Conservation (phyloP, 2,888 invertebrate genomes). For the Dascillus cervinus region DNA sequence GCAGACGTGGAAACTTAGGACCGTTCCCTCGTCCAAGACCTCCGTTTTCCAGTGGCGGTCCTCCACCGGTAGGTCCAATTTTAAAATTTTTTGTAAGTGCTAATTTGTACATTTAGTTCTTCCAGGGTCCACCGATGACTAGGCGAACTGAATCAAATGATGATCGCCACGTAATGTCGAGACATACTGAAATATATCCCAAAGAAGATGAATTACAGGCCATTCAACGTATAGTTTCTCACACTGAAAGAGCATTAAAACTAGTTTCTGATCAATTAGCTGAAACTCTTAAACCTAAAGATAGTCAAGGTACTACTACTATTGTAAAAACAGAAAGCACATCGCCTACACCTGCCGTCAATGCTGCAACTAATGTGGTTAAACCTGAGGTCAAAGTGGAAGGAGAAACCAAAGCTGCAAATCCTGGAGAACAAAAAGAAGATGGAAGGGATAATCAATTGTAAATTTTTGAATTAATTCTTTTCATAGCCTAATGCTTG, state of each 20-base stretch:
- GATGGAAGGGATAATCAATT: constrained; percentile 77
- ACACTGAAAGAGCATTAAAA: constrained; percentile 90
- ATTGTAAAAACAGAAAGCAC: no score
- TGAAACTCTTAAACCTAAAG: constrained; percentile 45
- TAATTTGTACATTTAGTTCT: no score
- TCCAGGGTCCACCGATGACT: constrained; percentile 53
- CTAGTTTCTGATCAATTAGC: constrained; percentile 85
- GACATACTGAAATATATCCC: constrained; percentile 91
- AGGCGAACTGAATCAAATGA: constrained; percentile 89
- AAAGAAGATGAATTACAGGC: constrained; percentile 80
- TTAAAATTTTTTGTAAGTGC: no score
- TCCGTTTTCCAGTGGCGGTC: constrained; percentile 40
- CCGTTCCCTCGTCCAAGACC: constrained; percentile 43
- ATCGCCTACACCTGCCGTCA: constrained; percentile 28
- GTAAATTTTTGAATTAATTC: constrained; percentile 43
- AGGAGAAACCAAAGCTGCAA: constrained; percentile 44
- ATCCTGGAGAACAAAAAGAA: constrained; percentile 44
- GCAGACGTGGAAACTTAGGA: constrained; percentile 55
- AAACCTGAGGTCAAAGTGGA: constrained; percentile 8
- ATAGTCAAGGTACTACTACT: constrained; percentile 22
- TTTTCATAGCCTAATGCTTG: constrained; percentile 15
- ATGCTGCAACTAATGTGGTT: constrained; percentile 6
- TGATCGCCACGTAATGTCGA: constrained; percentile 89
- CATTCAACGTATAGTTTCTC: constrained; percentile 87
- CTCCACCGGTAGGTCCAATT: constrained; percentile 41